Percentiles rank a stretch among this genome's conserved stretches.
phyloP scores from a whole-genome alignment of 2,797 vertebrate species.

The Otolemur crassicaudatus region DNA sequence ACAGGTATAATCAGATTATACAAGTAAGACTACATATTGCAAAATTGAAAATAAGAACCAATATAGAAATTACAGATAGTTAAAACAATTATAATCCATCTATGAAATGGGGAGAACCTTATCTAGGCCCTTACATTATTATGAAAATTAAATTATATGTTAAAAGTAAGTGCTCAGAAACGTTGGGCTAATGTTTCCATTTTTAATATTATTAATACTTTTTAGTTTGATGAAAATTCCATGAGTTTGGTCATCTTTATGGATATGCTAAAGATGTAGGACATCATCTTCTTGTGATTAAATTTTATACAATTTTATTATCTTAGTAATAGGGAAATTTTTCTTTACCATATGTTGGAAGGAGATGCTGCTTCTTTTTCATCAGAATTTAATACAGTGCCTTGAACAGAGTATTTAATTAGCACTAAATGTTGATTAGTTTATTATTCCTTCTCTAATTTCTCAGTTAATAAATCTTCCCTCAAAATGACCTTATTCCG shows the following conservation, averaged over 20 bases:
- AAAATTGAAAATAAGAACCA: neutral
- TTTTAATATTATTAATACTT: neutral
- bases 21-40: neutral
- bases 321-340: neutral
- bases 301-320: neutral
- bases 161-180: neutral
- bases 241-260: neutral
- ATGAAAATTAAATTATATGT: neutral
- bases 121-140: neutral
- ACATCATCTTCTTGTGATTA: neutral
- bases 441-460: neutral
- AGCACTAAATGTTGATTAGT: neutral
- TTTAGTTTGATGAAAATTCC: neutral
- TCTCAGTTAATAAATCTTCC: neutral
- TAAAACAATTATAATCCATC: neutral
- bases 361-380: neutral
- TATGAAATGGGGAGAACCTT: neutral
- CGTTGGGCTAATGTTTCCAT: neutral
- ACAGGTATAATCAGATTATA: neutral
- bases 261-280: neutral
- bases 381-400: neutral
- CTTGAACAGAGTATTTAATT: neutral
- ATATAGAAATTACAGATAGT: neutral
- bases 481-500: neutral
- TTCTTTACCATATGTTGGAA: accelerated